A percentile compares a stretch with the other conserved stretches of the same genome.
Conservation (phyloP, 2,888 invertebrate species). For the Drosophila testacea region DNA sequence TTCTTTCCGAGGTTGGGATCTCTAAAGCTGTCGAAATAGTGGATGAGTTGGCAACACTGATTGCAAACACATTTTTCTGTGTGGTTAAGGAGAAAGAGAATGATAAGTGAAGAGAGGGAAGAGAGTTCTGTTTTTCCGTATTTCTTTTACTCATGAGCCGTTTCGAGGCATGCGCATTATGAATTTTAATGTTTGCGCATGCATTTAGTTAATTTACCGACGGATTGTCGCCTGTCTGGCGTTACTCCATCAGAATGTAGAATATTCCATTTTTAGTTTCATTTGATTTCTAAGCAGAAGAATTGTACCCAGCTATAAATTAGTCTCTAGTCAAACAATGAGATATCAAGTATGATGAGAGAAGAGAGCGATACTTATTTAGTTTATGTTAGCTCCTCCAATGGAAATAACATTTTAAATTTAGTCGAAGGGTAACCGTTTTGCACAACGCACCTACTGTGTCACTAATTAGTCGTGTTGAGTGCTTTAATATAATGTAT, state of each 20-base stretch:
- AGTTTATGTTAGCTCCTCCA: constrained; percentile 21
- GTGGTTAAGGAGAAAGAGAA: neutral
- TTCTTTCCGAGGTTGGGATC: no score
- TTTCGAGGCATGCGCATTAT: constrained; percentile 63
- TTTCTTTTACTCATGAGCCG: constrained; percentile 24
- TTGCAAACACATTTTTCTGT: neutral
- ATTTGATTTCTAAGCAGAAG: constrained; percentile 36
- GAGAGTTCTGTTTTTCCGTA: neutral
- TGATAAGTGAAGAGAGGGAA: neutral
- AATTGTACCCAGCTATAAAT: neutral
- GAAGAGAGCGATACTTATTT: constrained; percentile 5
- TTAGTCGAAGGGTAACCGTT: constrained; percentile 69
- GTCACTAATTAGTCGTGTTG: constrained; percentile 34
- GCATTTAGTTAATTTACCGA: neutral
- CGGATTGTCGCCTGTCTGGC: constrained; percentile 3
- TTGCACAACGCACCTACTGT: constrained; percentile 58
- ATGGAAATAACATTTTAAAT: constrained; percentile 54
- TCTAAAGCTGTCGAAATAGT: no score
- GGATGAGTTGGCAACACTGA: no score
- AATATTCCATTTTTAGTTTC: constrained; percentile 60
- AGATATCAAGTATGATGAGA: constrained; percentile 10
- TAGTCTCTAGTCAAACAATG: constrained; percentile 3
- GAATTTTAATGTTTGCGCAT: constrained; percentile 55
- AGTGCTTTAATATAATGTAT: constrained; percentile 39
- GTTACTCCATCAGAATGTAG: constrained; percentile 29